Percentiles rank a stretch among this genome's conserved stretches.
phyloP scores from a whole-genome alignment of 2,797 vertebrate genomes.

The Tiaroga cobitis region DNA sequence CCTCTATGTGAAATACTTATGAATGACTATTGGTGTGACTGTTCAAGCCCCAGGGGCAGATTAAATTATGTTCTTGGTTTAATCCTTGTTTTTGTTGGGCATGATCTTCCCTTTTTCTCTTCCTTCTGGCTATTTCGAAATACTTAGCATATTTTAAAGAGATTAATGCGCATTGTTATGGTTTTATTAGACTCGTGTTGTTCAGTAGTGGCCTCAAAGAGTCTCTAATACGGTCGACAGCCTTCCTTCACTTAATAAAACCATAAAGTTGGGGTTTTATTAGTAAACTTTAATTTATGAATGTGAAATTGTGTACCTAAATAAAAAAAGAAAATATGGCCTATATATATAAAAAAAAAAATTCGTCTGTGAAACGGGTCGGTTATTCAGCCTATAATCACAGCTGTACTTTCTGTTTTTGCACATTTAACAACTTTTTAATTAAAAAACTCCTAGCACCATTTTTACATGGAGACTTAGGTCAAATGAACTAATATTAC shows the following conservation, averaged over 20 bases:
- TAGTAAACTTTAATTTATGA: neutral
- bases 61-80: neutral
- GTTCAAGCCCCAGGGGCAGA: neutral
- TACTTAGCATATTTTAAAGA: constrained; percentile 5
- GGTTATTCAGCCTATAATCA: no score
- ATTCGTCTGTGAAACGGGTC: no score
- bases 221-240: neutral
- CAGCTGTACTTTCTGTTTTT: neutral
- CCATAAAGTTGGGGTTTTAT: neutral
- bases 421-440: neutral
- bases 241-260: neutral
- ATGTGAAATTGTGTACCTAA: neutral
- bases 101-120: neutral
- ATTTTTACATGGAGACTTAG: neutral
- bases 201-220: neutral
- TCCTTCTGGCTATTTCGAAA: neutral
- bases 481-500: neutral
- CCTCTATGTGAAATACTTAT: constrained; percentile 1
- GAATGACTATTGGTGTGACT: neutral
- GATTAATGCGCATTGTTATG: neutral
- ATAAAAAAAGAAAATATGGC: neutral
- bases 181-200: neutral
- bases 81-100: neutral
- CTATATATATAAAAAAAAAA: no score
- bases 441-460: neutral